Evolutionary conservation across 2,888 invertebrate species (phyloP).

Genomic region (Archips crataeganus): DNA sequence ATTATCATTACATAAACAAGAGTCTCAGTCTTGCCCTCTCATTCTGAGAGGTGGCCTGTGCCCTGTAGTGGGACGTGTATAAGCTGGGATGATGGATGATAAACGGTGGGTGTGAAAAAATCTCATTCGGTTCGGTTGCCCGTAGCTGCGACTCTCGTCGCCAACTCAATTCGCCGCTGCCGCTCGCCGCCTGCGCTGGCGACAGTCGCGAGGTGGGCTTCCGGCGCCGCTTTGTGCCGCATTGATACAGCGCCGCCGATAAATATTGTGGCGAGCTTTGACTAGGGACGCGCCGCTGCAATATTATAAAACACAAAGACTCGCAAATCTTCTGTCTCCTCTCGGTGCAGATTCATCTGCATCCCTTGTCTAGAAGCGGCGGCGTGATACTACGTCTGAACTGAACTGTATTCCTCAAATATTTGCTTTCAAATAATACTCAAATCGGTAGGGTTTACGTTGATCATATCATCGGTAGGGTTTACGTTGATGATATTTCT

Average conservation of each 20-base stretch:
- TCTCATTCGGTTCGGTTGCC: no score
- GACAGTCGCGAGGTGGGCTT: constrained; percentile 72
- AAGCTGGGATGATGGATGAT: no score
- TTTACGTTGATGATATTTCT: no score
- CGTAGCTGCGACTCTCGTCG: no score
- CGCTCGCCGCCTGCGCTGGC: constrained; percentile 43
- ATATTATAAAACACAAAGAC: constrained; percentile 42
- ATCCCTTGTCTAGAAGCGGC: constrained; percentile 22
- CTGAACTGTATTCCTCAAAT: neutral
- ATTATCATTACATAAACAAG: no score
- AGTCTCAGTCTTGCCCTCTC: no score
- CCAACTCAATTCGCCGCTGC: constrained; percentile 46
- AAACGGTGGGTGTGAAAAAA: no score
- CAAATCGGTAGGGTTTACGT: neutral
- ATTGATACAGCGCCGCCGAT: constrained; percentile 82
- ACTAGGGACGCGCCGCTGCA: constrained; percentile 55
- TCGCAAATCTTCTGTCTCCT: constrained; percentile 31
- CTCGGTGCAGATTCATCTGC: constrained; percentile 34
- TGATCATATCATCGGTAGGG: no score
- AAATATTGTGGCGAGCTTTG: constrained; percentile 84
- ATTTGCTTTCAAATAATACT: neutral
- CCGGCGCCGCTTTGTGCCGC: constrained; percentile 80
- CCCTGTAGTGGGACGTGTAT: no score
- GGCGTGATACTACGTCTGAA: constrained; percentile 5
- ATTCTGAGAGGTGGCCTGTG: no score